Evolutionary conservation across 2,888 invertebrate genomes (phyloP).

Genomic region (Sphaerophoria taeniata): DNA sequence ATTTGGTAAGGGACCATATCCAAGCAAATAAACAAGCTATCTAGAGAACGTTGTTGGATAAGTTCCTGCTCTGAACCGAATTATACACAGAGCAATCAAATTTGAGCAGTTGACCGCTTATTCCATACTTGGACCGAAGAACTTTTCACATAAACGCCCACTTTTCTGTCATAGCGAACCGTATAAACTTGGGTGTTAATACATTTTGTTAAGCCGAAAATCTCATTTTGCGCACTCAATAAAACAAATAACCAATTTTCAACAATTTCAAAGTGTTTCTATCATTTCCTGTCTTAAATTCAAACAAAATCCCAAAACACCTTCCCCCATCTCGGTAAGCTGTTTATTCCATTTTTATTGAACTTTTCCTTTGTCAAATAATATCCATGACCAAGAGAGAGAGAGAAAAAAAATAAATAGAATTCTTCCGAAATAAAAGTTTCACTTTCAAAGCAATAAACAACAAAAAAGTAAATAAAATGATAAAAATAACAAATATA

Average conservation of each 20-base stretch:
- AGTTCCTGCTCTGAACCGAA: too few species aligned
- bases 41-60: too few species aligned
- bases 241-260: slow-evolving; percentile 67
- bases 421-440: slow-evolving; percentile 57
- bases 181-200: too few species aligned
- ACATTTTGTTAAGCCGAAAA: slow-evolving; percentile 15
- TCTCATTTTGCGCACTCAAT: slow-evolving; percentile 61
- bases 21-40: too few species aligned
- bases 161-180: too few species aligned
- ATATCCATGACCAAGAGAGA: too few species aligned
- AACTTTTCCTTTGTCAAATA: background rate
- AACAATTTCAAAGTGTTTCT: slow-evolving; percentile 71
- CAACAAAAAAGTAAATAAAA: slow-evolving; percentile 69
- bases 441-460: slow-evolving; percentile 72
- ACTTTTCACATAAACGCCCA: too few species aligned
- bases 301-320: slow-evolving; percentile 47
- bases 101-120: too few species aligned
- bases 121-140: too few species aligned
- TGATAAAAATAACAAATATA: slow-evolving; percentile 67
- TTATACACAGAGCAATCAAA: too few species aligned
- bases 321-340: background rate
- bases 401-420: slow-evolving; percentile 14
- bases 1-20: too few species aligned
- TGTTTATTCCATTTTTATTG: slow-evolving; percentile 7
- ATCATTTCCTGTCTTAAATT: slow-evolving; percentile 60